Conservation (phyloP, 2,888 invertebrate genomes). For the Syrista parreyssii region DNA sequence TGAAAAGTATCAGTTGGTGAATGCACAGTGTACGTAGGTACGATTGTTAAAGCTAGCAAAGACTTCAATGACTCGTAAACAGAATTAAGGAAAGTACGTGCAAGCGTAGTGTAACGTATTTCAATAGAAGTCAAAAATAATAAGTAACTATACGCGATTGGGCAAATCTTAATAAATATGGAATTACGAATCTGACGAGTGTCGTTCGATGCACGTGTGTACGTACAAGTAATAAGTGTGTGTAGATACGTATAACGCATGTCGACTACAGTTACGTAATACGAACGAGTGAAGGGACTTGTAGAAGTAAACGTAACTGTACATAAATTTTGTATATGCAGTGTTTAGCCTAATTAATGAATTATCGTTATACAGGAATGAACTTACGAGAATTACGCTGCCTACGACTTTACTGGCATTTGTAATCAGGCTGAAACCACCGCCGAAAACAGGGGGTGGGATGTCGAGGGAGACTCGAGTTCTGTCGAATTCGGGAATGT, state of each 20-base stretch:
- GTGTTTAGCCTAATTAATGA: neutral
- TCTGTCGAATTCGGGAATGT: conserved; percentile 68
- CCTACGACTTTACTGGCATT: conserved; percentile 75
- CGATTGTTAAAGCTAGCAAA: neutral
- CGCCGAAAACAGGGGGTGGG: conserved; percentile 75
- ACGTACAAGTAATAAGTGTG: neutral
- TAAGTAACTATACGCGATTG: neutral
- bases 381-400: conserved; percentile 74
- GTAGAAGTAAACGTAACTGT: neutral
- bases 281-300: neutral
- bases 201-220: neutral
- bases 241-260: neutral
- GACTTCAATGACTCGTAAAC: neutral
- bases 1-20: conserved; percentile 10
- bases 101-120: neutral
- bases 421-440: conserved; percentile 76
- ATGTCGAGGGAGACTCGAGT: conserved; percentile 73
- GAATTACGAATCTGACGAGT: neutral
- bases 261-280: neutral
- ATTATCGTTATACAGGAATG: neutral
- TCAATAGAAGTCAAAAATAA: neutral
- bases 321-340: neutral
- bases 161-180: neutral
- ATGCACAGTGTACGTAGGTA: neutral
- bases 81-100: neutral